Evolutionary conservation across 2,797 vertebrate genomes (phyloP).

Genomic region (Smutsia temminckii): DNA sequence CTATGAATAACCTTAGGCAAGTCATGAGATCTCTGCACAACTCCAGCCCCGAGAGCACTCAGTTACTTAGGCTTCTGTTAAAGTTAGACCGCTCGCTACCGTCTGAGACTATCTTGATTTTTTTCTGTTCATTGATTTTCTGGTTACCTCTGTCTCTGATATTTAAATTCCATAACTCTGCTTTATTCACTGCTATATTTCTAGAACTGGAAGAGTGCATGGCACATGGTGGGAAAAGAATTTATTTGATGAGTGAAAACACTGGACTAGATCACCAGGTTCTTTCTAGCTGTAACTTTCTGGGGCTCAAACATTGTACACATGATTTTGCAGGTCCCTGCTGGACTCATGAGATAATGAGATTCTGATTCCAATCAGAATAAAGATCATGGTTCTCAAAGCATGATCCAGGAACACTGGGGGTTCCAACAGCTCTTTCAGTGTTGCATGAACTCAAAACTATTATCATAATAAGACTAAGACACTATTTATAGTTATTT

Average conservation of each 20-base stretch:
- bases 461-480: background rate
- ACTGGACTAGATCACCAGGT: background rate
- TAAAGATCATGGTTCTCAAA: background rate
- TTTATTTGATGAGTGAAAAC: background rate
- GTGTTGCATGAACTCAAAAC: background rate
- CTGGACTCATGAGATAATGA: background rate
- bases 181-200: background rate
- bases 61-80: background rate
- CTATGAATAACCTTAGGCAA: background rate
- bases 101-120: background rate
- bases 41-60: background rate
- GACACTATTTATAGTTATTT: background rate
- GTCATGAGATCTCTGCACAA: background rate
- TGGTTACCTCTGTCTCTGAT: background rate
- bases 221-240: background rate
- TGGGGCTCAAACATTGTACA: background rate
- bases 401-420: background rate
- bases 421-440: background rate
- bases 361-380: background rate
- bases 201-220: background rate
- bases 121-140: slow-evolving; percentile 3
- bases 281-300: background rate
- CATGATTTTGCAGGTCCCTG: background rate
- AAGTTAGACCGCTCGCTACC: background rate
- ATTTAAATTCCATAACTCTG: background rate